These are phyloP conservation scores for Halcyon leucocephala DNA, from an alignment of 2,797 vertebrate species.

Conservation along the genomic window DNA sequence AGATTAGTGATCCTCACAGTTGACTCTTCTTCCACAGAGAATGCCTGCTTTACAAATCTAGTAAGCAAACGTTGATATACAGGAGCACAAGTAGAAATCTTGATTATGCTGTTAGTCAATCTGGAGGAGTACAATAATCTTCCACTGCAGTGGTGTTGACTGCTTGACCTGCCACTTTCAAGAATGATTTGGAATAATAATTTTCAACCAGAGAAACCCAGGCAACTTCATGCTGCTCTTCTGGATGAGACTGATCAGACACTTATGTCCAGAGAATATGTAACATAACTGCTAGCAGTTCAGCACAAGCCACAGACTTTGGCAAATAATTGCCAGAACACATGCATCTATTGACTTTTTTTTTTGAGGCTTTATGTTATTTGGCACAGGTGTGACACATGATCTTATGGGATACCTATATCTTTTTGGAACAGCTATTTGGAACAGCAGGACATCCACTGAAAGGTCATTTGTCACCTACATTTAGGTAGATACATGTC, in stretches of 20 bases:
- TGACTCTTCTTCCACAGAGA: neutral
- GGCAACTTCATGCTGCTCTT: neutral
- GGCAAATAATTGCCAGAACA: neutral
- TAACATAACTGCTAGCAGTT: neutral
- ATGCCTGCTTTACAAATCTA: neutral
- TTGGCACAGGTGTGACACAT: neutral
- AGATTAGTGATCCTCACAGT: neutral
- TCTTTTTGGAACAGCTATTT: neutral
- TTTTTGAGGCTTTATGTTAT: neutral
- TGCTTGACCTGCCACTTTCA: neutral
- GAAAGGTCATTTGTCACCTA: neutral
- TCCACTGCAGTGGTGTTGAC: neutral
- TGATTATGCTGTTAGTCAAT: neutral
- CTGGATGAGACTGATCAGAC: neutral
- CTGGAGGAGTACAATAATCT: neutral
- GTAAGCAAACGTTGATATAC: neutral
- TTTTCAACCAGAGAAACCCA: neutral
- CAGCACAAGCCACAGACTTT: neutral
- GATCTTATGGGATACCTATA: neutral
- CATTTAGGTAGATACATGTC: accelerated
- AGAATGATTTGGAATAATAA: neutral
- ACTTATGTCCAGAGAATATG: neutral
- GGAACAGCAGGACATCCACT: neutral
- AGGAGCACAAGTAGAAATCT: neutral
- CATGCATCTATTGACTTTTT: neutral